These are phyloP conservation scores for Fukomys damarensis DNA, from an alignment of 2,113 vertebrate species.

Conservation along the genomic window DNA sequence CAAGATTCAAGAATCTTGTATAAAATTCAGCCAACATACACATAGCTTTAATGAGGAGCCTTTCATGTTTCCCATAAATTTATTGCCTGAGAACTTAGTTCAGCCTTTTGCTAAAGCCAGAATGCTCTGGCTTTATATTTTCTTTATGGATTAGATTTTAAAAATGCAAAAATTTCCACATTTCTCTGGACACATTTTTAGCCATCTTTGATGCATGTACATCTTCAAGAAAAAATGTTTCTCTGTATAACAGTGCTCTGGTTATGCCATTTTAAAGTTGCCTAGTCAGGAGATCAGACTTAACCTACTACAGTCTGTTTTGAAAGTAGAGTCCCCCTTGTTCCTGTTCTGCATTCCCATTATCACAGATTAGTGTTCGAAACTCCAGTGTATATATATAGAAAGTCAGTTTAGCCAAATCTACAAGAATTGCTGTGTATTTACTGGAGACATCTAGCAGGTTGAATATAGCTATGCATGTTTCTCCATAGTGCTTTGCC, in stretches of 20 bases:
- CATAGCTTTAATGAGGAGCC: constrained; percentile 79
- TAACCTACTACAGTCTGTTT: neutral
- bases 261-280: constrained; percentile 48
- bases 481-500: constrained; percentile 35
- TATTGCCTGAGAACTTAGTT: constrained; percentile 79
- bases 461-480: neutral
- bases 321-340: neutral
- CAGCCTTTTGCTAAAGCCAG: constrained; percentile 76
- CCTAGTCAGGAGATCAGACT: constrained; percentile 17
- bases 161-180: constrained; percentile 71
- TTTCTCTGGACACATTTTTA: constrained; percentile 60
- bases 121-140: constrained; percentile 77
- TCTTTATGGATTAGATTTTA: constrained; percentile 69
- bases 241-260: constrained; percentile 48
- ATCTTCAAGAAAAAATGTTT: constrained; percentile 52
- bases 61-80: constrained; percentile 80
- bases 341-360: neutral
- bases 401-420: neutral
- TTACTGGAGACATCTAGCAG: neutral
- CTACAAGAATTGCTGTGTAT: neutral
- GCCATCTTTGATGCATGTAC: constrained; percentile 56
- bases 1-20: constrained; percentile 79
- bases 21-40: constrained; percentile 81
- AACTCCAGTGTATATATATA: neutral
- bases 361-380: neutral